Evolutionary conservation across 2,797 vertebrate genomes (phyloP), one percentile per base, ranked within the genome.

Genomic region (Rhyacichthys aspro): DNA sequence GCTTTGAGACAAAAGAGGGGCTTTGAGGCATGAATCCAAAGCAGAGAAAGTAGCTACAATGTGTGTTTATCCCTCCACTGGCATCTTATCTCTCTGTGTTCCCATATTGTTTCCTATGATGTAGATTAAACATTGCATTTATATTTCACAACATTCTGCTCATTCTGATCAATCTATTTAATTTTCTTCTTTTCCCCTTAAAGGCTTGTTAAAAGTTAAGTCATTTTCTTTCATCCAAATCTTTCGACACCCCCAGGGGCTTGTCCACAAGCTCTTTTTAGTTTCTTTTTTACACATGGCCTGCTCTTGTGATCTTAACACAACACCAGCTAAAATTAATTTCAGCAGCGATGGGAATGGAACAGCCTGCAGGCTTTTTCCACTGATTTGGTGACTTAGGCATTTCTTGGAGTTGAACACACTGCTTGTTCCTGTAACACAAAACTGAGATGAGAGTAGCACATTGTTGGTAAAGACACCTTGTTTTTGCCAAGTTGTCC

Each of bases 301-400:
- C 78, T 72, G 68, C 79, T 84, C 72, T 79, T 86, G 80, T 89
- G 87, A 91, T 88, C 85, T 83, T 86, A 87, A 87, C 83, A 82
- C 79, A 88, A 85, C 85, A 85, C 81, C 77, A 81, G 78, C 85
- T 88, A 68, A 90, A 91, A 89, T 91, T 85, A 87, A 89, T 90
- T 88, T 90, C 75, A 75, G 71, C 78, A 66, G 4, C 48, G 70
- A 85, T 78, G 79, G 81, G 84, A 89, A 83, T 87, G 80, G 79
- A 91, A 86, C 79, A 74, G 81, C 87, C 85, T 5, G 69, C 72
- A 75, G 83, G 78, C 72, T 78, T 86, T 88, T 88, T 83, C 84
- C 83, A 84, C 76, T 84, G 79, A 87, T 89, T 89, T 86, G 78
- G 86, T 89, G 86, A 90, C 82, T 90, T 82, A 70, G 81, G 77